Evolutionary conservation across 2,888 invertebrate species (phyloP).

Genomic region (Cryptocephalus primarius): DNA sequence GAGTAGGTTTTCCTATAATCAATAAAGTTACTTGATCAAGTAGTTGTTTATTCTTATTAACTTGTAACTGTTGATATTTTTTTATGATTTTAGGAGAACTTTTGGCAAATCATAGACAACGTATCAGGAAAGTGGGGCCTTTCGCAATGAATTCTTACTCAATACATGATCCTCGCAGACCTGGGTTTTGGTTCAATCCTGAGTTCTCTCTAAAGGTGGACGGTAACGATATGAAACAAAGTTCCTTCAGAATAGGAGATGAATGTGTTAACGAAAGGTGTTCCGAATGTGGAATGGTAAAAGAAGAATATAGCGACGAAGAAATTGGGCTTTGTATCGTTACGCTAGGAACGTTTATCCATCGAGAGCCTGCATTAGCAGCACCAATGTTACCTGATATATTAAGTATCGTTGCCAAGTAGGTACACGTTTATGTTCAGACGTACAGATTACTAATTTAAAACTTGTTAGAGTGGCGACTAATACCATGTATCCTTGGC

Average conservation of each 20-base stretch:
- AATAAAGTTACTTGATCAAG: neutral
- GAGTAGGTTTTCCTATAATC: conserved; percentile 18
- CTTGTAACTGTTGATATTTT: neutral
- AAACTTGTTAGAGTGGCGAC: conserved; percentile 52
- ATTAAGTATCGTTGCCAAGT: conserved; percentile 81
- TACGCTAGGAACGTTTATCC: conserved; percentile 89
- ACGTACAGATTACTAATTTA: conserved; percentile 13
- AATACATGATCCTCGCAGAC: conserved; percentile 41
- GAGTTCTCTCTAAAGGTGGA: conserved; percentile 31
- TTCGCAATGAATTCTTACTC: conserved; percentile 45
- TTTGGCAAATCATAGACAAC: conserved; percentile 40
- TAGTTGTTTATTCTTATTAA: neutral
- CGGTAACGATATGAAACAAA: conserved; percentile 42
- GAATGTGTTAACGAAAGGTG: conserved; percentile 66
- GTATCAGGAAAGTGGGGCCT: conserved; percentile 43
- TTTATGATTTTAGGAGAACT: conserved; percentile 21
- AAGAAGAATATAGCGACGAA: conserved; percentile 93
- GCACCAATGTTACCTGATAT: conserved; percentile 89
- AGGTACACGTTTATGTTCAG: conserved; percentile 9
- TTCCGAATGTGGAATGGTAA: conserved; percentile 79
- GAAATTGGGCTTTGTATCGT: conserved; percentile 91
- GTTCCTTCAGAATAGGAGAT: conserved; percentile 55
- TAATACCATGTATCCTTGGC: conserved; percentile 78
- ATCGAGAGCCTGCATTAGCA: conserved; percentile 90
- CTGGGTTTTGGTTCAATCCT: conserved; percentile 44